Evolutionary conservation across 2,113 vertebrate genomes (phyloP), one percentile per base, ranked within the genome.

Genomic region (Poeciliopsis prolifica): DNA sequence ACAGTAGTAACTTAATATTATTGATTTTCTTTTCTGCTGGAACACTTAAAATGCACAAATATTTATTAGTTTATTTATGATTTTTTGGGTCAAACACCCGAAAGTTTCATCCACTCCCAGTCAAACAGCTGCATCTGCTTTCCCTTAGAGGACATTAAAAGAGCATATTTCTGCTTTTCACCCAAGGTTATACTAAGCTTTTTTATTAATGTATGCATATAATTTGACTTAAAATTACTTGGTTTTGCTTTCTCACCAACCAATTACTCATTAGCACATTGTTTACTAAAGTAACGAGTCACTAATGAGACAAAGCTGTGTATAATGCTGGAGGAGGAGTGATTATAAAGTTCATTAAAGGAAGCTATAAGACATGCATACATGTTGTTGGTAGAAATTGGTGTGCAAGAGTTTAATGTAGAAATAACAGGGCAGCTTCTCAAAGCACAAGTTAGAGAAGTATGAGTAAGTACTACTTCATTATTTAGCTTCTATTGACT

Each of bases 201-300:
- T 42, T 42, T 15, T 15, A 26, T 61, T 58, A 70, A 70, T 8
- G 44, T n/a, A 29, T 30, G n/a, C 40, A 62, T 33, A 58, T 75
- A 75, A 64, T 75, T 64, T 42, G 62, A 26, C 26, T 17, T 28
- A n/a, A 5, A 30, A 67, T 78, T 48, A 70, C 72, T 44, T 62
- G 61, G 28, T 79, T 19, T 72, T 72, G 31, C 66, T 62, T 66
- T 48, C 37, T 77, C 31, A 58, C 10, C 10, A 31, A 69, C 0
- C 67, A 79, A 70, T 65, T 77, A 77, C 54, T 82, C 73, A 78
- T 75, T 77, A 65, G 30, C 44, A 75, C 11, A 11, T 31, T 77
- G 64, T 85, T 76, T 31, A 65, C 77, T 61, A 61, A 61, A 74
- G 29, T 79, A 81, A 86, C 75, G 65, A 78, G 62, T 65, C 78